Percentiles rank a stretch among this genome's conserved stretches.
Conservation (phyloP, 2,888 invertebrate genomes). For the Watsonalla cultraria region DNA sequence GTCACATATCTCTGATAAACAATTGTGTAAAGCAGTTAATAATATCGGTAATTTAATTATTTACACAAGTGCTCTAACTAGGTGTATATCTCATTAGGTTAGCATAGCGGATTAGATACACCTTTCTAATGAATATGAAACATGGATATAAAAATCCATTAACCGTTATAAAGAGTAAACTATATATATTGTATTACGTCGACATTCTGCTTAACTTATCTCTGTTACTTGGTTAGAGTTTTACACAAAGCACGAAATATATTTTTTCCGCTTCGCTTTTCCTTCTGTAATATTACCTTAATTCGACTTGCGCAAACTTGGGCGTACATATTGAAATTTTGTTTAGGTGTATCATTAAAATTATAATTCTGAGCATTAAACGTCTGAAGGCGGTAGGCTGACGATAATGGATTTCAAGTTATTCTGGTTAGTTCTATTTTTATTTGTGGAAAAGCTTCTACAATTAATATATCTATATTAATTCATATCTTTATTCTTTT, state of each 20-base stretch:
- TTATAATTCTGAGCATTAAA: neutral
- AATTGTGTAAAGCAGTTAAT: neutral
- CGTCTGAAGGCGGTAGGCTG: neutral
- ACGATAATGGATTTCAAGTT: neutral
- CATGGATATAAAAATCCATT: neutral
- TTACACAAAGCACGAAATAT: no score
- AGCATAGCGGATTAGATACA: neutral
- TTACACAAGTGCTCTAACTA: constrained; percentile 10
- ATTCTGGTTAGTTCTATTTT: constrained; percentile 4
- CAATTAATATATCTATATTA: constrained; percentile 2
- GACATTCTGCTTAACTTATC: no score
- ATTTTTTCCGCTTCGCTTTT: neutral
- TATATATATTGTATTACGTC: no score
- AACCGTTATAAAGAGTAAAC: no score
- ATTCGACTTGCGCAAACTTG: neutral
- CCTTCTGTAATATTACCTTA: neutral
- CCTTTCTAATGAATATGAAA: neutral
- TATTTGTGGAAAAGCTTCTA: no score
- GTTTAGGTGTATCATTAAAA: neutral
- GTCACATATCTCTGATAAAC: neutral
- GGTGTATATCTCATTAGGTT: neutral
- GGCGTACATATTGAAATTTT: neutral
- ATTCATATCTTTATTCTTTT: constrained; percentile 7
- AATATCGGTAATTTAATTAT: constrained; percentile 5
- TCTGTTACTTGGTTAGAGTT: no score